phyloP scores from a whole-genome alignment of 2,888 invertebrate genomes.

The Himalopsyche japonica region DNA sequence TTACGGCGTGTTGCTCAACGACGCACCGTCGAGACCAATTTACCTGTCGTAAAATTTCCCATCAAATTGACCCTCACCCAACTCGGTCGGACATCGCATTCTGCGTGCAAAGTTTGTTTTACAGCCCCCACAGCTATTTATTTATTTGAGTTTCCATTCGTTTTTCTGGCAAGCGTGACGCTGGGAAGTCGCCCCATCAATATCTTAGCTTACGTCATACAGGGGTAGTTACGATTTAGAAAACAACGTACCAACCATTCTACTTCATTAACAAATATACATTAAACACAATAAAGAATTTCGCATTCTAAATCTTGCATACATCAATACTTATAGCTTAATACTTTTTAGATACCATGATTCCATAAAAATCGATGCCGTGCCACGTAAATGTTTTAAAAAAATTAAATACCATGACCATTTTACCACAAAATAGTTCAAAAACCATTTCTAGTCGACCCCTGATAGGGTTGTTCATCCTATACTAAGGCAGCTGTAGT shows the following conservation, averaged over 20 bases:
- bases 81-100: neutral
- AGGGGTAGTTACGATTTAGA: neutral
- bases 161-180: neutral
- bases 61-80: neutral
- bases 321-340: too few species aligned
- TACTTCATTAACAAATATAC: too few species aligned
- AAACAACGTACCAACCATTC: too few species aligned
- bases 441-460: neutral
- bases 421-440: neutral
- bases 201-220: neutral
- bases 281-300: too few species aligned
- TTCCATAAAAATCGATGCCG: too few species aligned
- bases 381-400: too few species aligned
- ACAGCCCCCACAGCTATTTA: neutral
- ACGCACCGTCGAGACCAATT: neutral
- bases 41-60: neutral
- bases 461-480: neutral
- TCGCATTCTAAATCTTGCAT: too few species aligned
- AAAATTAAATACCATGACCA: too few species aligned
- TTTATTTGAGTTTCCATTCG: constrained; percentile 1
- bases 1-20: neutral
- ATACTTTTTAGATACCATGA: too few species aligned
- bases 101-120: constrained; percentile 1
- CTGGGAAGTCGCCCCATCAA: neutral
- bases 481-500: constrained; percentile 11